These are phyloP conservation scores for Labeo calbasu DNA, from an alignment of 2,797 vertebrate species.

Conservation along the genomic window DNA sequence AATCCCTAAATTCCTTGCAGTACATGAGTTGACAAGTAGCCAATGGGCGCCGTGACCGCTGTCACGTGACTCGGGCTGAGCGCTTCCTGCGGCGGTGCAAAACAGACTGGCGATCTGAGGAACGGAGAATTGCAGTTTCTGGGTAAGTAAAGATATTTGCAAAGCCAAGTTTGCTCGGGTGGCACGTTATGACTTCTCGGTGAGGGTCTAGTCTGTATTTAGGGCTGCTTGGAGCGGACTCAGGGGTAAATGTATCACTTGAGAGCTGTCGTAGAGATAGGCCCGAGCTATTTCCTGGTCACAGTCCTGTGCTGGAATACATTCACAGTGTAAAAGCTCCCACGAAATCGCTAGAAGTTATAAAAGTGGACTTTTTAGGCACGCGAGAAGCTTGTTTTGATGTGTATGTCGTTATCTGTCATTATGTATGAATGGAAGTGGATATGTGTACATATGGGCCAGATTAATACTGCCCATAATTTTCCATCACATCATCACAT, in stretches of 20 bases:
- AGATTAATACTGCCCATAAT: conserved; percentile 11
- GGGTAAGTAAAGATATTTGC: conserved; percentile 61
- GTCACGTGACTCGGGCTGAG: conserved; percentile 64
- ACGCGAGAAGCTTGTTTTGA: not conserved
- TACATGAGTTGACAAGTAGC: conserved; percentile 51
- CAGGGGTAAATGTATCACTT: conserved; percentile 15
- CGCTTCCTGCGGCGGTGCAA: conserved; percentile 63
- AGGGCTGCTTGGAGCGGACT: not conserved
- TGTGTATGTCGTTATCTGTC: not conserved
- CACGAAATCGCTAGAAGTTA: conserved; percentile 51
- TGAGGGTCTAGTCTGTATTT: not conserved
- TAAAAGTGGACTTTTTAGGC: conserved; percentile 52
- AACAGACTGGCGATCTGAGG: conserved; percentile 61
- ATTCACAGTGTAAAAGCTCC: conserved; percentile 27
- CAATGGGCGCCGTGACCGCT: conserved; percentile 57
- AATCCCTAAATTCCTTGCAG: conserved; percentile 55
- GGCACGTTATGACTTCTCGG: conserved; percentile 1
- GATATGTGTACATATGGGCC: not conserved
- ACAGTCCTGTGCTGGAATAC: conserved; percentile 40
- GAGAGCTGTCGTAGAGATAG: conserved; percentile 56
- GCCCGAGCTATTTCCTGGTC: conserved; percentile 69
- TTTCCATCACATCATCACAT: conserved; percentile 43
- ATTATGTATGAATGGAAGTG: not conserved
- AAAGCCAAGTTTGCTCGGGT: not conserved
- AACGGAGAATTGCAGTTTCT: conserved; percentile 59